Percentiles rank a stretch among this genome's conserved stretches.
Conservation (phyloP, 2,797 vertebrate genomes). For the Enteromius fasciolatus region DNA sequence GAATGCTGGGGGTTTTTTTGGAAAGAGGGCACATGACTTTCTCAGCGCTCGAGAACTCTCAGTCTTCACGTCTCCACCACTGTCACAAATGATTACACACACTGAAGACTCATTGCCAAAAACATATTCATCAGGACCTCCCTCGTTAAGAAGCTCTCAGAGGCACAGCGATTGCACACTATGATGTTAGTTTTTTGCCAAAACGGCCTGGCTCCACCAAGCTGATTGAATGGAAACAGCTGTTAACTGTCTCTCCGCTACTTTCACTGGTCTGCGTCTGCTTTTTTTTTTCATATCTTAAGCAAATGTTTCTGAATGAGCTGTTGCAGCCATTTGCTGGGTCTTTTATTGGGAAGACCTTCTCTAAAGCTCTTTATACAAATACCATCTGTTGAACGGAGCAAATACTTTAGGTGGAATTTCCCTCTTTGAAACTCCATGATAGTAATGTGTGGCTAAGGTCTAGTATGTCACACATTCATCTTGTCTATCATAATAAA, state of each 20-base stretch:
- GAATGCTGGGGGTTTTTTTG: conserved; percentile 67
- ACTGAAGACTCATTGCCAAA: conserved; percentile 65
- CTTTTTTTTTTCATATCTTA: conserved; percentile 51
- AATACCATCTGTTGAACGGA: conserved; percentile 39
- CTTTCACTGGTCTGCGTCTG: conserved; percentile 46
- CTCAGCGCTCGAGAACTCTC: conserved; percentile 69
- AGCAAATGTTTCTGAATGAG: conserved; percentile 55
- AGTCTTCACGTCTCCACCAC: conserved; percentile 74
- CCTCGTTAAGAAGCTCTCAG: conserved; percentile 68
- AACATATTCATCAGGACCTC: conserved; percentile 69
- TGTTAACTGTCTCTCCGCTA: conserved; percentile 39
- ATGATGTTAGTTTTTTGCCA: conserved; percentile 32
- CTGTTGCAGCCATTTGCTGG: conserved; percentile 17
- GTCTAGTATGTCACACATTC: conserved; percentile 2
- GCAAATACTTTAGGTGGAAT: conserved; percentile 30
- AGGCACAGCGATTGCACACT: conserved; percentile 55
- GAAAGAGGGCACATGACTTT: conserved; percentile 68
- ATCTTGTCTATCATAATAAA: neutral
- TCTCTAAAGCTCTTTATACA: conserved; percentile 37
- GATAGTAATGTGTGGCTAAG: neutral
- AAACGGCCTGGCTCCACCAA: conserved; percentile 19
- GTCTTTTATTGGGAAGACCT: conserved; percentile 14
- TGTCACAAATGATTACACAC: conserved; percentile 78
- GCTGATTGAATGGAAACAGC: conserved; percentile 55
- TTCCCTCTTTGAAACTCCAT: conserved; percentile 22